phyloP scores from a whole-genome alignment of 2,113 vertebrate genomes.

The Psephotus haematonotus region DNA sequence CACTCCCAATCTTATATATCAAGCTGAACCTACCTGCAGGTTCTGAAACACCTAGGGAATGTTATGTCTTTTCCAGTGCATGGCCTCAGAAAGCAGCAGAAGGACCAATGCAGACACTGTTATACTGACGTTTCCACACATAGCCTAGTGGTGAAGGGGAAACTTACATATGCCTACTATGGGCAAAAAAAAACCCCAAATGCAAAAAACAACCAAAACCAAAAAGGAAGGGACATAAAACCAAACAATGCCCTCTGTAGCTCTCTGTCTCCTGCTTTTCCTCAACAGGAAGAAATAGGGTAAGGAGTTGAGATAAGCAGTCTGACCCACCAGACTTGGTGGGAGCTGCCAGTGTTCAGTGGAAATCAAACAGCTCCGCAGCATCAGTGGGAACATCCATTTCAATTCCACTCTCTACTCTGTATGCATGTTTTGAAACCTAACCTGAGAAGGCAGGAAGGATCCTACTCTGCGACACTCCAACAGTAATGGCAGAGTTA shows the following conservation, averaged over 20 bases:
- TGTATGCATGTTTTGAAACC: not conserved
- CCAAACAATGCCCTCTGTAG: not conserved
- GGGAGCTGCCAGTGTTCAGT: not conserved
- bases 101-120: not conserved
- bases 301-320: not conserved
- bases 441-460: not conserved
- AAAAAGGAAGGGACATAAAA: not conserved
- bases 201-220: not conserved
- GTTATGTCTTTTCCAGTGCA: not conserved
- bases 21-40: not conserved
- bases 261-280: not conserved
- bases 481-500: not conserved
- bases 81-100: not conserved
- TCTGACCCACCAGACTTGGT: fast-evolving
- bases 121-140: not conserved
- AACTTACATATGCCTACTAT: not conserved
- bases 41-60: not conserved
- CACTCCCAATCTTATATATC: not conserved
- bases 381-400: not conserved
- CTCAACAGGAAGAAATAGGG: not conserved
- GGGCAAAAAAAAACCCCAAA: not conserved
- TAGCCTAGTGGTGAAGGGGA: not conserved
- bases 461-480: not conserved
- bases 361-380: not conserved
- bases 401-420: not conserved